Percentiles rank a stretch among this genome's conserved stretches.
phyloP scores from a whole-genome alignment of 2,113 vertebrate genomes.

The Neotoma lepida region DNA sequence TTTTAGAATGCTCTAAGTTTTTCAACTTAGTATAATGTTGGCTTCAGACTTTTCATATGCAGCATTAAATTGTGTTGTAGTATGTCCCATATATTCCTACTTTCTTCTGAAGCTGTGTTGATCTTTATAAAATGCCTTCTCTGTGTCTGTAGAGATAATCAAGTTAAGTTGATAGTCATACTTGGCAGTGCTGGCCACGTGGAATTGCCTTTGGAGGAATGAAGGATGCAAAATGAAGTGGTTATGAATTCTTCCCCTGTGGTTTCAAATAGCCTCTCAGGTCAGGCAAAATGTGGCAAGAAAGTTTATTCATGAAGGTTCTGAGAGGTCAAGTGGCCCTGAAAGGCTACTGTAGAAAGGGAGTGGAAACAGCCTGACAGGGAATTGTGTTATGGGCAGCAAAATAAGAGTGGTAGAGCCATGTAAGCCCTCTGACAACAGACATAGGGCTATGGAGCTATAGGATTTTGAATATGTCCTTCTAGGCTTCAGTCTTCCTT shows the following conservation, averaged over 20 bases:
- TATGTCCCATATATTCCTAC: not conserved
- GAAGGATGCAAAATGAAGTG: not conserved
- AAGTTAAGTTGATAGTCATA: not conserved
- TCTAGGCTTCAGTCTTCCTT: not conserved
- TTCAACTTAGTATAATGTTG: not conserved
- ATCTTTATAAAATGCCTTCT: not conserved
- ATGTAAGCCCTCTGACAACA: too few relatives aligned
- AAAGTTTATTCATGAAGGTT: not conserved
- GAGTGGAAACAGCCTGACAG: not conserved
- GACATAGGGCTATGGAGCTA: not conserved
- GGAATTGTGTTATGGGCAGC: not conserved
- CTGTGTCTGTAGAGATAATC: not conserved
- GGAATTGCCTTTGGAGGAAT: not conserved
- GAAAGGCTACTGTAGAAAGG: not conserved
- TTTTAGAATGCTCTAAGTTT: not conserved
- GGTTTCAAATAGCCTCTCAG: not conserved
- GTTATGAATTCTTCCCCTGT: not conserved
- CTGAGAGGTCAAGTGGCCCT: not conserved
- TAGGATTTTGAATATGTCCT: not conserved
- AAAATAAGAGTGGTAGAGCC: not conserved
- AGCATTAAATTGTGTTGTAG: not conserved
- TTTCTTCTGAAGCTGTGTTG: not conserved
- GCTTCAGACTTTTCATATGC: not conserved
- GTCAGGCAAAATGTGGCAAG: not conserved
- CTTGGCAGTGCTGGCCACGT: not conserved